Conservation (phyloP, 2,113 vertebrate species). For the Zosterops pallidus region DNA sequence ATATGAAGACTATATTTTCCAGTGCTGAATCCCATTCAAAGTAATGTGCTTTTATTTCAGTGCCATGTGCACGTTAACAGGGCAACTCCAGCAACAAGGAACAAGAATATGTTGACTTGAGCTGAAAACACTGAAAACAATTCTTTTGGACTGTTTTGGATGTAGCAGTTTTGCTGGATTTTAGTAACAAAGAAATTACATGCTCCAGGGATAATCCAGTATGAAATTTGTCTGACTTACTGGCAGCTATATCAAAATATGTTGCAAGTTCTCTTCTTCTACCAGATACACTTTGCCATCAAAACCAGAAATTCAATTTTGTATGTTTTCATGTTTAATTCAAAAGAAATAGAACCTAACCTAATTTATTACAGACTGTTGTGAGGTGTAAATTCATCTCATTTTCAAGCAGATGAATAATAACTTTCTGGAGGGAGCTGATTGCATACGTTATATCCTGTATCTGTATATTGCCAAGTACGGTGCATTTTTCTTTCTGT, state of each 20-base stretch:
- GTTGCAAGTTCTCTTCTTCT: neutral
- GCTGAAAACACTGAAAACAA: neutral
- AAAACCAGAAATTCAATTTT: neutral
- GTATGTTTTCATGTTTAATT: neutral
- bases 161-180: neutral
- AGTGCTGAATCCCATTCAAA: neutral
- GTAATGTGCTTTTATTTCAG: neutral
- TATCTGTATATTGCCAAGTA: neutral
- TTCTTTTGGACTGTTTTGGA: neutral
- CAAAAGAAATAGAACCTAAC: neutral
- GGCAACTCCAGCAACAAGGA: neutral
- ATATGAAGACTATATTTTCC: neutral
- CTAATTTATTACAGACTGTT: neutral
- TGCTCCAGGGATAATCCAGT: neutral
- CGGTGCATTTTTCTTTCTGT: neutral
- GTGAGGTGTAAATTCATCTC: neutral
- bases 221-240: constrained; percentile 12
- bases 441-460: neutral
- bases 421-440: neutral
- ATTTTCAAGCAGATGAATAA: neutral
- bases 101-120: neutral
- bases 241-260: neutral
- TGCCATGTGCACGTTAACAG: neutral
- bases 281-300: neutral
- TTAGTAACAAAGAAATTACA: neutral